Evolutionary conservation across 2,113 vertebrate genomes (phyloP), one percentile per base, ranked within the genome.

Genomic region (Sinocyclocheilus anophthalmus): DNA sequence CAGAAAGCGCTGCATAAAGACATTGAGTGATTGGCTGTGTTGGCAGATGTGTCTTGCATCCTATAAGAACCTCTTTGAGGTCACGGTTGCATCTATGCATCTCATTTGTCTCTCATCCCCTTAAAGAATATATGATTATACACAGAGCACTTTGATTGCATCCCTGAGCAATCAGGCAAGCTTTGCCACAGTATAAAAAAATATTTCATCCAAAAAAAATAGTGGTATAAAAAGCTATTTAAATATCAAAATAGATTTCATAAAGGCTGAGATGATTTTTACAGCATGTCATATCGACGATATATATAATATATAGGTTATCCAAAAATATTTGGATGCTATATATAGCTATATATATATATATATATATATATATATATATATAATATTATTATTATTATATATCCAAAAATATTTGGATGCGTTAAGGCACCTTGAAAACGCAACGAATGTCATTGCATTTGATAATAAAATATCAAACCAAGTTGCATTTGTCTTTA

Each of bases 121-220:
- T 88, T 93, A 87, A 92, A 88, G 90, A 95, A 93, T 89, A 91
- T 80, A 93, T 91, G 84, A 92, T 77, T 12, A 77, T 33, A 92
- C 57, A 91, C 94, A 91, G 95, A 95, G 95, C 83, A 94, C 92
- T 92, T 95, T 94, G 95, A 96, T 96, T 96, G 94, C 93, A 96
- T 97, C 96, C 96, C 96, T 97, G 96, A 97, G 96, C 95, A 94
- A 94, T 94, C 94, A 94, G 92, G 94, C 90, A 92, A 94, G 93
- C 92, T 92, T 94, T 91, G 92, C 95, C 92, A 94, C 89, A 92
- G 93, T 95, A 96, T 92, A 96, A 22, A 72, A 33, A 94, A 97
- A 94, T 94, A 94, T 94, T 88, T 95, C 92, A 95, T 93, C 86
- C 88, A 90, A 83, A 90, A 90, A 33, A 93, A 92, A 89, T 91